Base-by-base conservation (phyloP, 2,113 vertebrate species). In the Pseudorhombus dupliciocellatus region DNA sequence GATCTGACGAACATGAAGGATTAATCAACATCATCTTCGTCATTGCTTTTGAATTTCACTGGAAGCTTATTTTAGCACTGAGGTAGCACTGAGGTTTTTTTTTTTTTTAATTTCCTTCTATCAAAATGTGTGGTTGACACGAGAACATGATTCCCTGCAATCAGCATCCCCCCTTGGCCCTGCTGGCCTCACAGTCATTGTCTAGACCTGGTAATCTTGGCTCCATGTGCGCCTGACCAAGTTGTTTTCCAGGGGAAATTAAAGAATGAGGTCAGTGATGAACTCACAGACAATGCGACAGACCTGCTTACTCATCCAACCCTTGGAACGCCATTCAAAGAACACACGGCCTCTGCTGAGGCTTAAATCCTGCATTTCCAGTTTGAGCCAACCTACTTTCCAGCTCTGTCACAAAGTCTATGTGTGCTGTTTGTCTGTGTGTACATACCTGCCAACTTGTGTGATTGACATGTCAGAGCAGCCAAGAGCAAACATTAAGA, bases 231-330 rank as follows among this genome's bases (percentile, higher is more conserved):
- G 20, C 21, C 59, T 59, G 75, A 74, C 70, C 75, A 53, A 64
- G 73, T 75, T 75, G 81, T 89, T 87, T 87, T 80, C 31, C 48
- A 58, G 11, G 22, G 30, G 55, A 80, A 80, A 69, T 74, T 42
- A 63, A 68, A 85, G 85, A 90, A 89, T 80, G 87, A 92, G 82
- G 83, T 90, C 87, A 90, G 62, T 55, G 77, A 83, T 62, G 73
- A 88, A 72, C 79, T 66, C 67, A 25, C 73, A 85, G 80, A 84
- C 84, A 87, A 86, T 69, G 87, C 80, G 58, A 71, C 81, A 64
- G 71, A 71, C 40, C 86, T 84, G 83, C 84, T 89, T 55, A 83
- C 80, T 89, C 88, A 90, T 66, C 60, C 63, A 50, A 26, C 31
- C 51, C 42, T 48, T 37, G 21, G 22, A 63, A 55, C 11, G 68